Evolutionary conservation across 2,797 vertebrate species (phyloP), one percentile per base, ranked within the genome.

Genomic region (Tenualosa thibaudeaui): DNA sequence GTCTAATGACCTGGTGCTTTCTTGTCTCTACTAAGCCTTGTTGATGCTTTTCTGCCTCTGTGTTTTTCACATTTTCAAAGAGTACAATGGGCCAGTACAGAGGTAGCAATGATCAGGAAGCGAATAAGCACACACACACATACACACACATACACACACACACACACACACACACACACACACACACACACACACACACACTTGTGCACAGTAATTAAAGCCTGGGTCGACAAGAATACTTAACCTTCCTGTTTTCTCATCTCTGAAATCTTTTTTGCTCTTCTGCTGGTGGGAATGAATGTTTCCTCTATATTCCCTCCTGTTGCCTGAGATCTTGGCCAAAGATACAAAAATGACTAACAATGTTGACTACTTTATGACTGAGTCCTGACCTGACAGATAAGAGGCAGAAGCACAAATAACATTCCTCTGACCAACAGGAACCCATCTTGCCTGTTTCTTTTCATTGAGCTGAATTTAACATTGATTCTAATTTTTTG

Each of bases 61-160:
- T 40, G 24, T 71, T 71, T 31, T 40, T 37, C 31, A 71, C 12
- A 71, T 71, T 71, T 71, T 71, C 31, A 78, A 82, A 71, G 86
- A 91, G 53, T 89, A 93, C 54, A 85, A 71, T 62, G 51, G 85
- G 82, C 78, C 3, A 46, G 13, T 89, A 53, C 53, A 92, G 86
- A 91, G 56, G 82, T 86, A 84, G 86, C 86, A 89, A 86, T 86
- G 60, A 90, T 95, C 15, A 85, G 54, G 86, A 92, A 95, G 87
- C 87, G 60, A 50, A 87, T 37, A 53, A 85, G 8, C 81, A 87
- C 31, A 85, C 37, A 0, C 65, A 71, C 26, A 40, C 65, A 71
- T 26, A 40, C 65, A 71, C 65, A 40, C 65, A 71, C 65, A 37
- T 10, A 71, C 26, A 3, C 62, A 68, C 62, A 15, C 65, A 71